Base-by-base conservation (phyloP, 37 sponge, comb jelly and placozoan species). In the Diacarnus erythraeanus region DNA sequence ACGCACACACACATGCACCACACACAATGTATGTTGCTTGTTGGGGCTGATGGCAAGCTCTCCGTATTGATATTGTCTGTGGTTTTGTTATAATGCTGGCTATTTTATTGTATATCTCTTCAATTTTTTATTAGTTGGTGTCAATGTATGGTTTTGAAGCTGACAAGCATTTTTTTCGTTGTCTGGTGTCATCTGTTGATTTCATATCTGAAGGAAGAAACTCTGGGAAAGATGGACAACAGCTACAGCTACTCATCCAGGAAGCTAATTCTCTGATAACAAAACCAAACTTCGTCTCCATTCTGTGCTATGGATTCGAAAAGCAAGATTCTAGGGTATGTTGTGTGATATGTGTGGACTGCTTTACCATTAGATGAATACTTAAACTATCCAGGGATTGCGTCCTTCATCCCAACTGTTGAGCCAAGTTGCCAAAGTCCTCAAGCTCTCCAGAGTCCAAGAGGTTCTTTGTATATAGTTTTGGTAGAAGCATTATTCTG, bases 271-370 rank as follows among this genome's bases (percentile, higher is more conserved):
- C 81, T 21, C 76, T 97, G 51, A 72, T 87, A 51, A 86, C 90
- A 44, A 94, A 94, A 42, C 93, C 95, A 20, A 89, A 94, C 86
- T 94, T 94, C 78, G 79, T 82, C 41, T 85, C 95, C 1, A 61
- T 94, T 18, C 75, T 97, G 25, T 94, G 97, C 67, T 76, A 92
- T 76, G 92, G 80, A 17, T 94, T 94, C 69, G 94, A 94, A 63
- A 77, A 80, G 33, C 91, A 86, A 58, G 91, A 83, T 25, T 59
- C 72, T 26, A 94, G 85, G 79, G 95, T 91, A 40, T 20, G 8
- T 31, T 3, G 70, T 57, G 20, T 1, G 23, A 15, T 47, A 47
- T 47, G 10, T 47, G 6, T 6, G 10, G 54, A 22, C 25, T 23
- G 27, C 26, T 15, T 21, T 21, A 15, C 64, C 18, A 27, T 6